phyloP scores from a whole-genome alignment of 2,797 vertebrate genomes.

The Percopsis omiscomaycus region DNA sequence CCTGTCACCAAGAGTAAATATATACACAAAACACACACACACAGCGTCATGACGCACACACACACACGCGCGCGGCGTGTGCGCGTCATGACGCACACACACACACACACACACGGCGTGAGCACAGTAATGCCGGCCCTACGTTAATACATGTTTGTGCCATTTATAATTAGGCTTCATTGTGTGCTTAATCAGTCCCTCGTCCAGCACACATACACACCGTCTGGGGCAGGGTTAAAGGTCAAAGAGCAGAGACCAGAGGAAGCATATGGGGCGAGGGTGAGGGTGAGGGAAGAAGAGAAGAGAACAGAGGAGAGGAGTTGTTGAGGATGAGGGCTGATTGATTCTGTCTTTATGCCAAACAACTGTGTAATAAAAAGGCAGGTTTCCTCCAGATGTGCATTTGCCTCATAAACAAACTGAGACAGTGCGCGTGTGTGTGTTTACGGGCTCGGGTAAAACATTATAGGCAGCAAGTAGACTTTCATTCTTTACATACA shows the following conservation, averaged over 20 bases:
- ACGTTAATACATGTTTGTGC: too few species aligned
- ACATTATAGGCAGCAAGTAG: not conserved
- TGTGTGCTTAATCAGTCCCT: not conserved
- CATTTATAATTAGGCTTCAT: too few species aligned
- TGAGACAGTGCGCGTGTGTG: conserved; percentile 20
- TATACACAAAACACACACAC: conserved; percentile 55
- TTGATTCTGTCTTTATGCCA: conserved; percentile 20
- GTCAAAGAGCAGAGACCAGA: conserved; percentile 72
- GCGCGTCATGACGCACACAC: conserved; percentile 42
- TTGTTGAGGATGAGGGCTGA: conserved; percentile 50
- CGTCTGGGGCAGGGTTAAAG: conserved; percentile 60
- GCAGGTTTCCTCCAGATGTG: conserved; percentile 60
- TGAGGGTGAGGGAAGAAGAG: conserved; percentile 6
- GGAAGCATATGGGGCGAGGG: conserved; percentile 72
- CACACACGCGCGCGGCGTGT: conserved; percentile 38
- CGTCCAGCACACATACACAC: conserved; percentile 28
- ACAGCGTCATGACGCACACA: conserved; percentile 35
- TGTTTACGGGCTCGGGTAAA: not conserved
- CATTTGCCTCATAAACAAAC: conserved; percentile 23
- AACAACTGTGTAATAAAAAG: conserved; percentile 30
- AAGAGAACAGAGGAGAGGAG: conserved; percentile 26
- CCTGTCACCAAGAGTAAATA: conserved; percentile 82
- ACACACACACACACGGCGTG: conserved; percentile 17
- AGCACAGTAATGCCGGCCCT: too few species aligned
- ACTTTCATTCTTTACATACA: conserved; percentile 37